Evolutionary conservation across 2,888 invertebrate species (phyloP), one percentile per base, ranked within the genome.

Genomic region (Sipunculus nudus): DNA sequence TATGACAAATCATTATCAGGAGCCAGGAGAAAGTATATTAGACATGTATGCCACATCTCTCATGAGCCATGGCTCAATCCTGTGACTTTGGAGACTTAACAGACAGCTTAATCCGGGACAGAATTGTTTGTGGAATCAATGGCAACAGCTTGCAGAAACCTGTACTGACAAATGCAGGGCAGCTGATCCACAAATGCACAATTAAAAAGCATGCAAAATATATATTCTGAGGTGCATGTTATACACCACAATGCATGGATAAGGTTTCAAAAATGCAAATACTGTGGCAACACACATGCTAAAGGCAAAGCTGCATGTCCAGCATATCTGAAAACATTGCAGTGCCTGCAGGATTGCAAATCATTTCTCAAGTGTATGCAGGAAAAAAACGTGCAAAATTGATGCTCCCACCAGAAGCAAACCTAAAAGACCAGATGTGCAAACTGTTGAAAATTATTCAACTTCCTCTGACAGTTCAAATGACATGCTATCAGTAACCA

Each of bases 21-120:
- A 47, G 6, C 21, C 47, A 25, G 28, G 19, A 10, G 47, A 47
- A 26, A 47, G 28, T 28, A 47, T 47, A n/a, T n/a, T n/a, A 13
- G 47, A 47, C 19, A 28, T 28, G 8, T 47, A 47, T 47, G 47
- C 28, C 6, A 26, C 47, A 10, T 23, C 47, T 10, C 47, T 47
- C 8, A 8, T 23, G n/a, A 10, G 19, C 25, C 8, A 13, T 47
- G 28, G 47, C 28, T 25, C 5, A 8, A 47, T 8, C 47, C 10
- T 47, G 47, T 26, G n/a, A n/a, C n/a, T n/a, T n/a, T n/a, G n/a
- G 28, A 47, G 10, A 10, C 28, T 47, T 47, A 19, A 8, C 21
- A 8, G 28, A 47, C 13, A 10, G 10, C 23, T 19, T 47, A 25
- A 25, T 26, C 10, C 23, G 28, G 8, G 47, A 47, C 47, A 8